Percentiles rank a stretch among this genome's conserved stretches.
These are phyloP conservation scores for Lamprotornis superbus DNA, from an alignment of 2,113 vertebrate genomes.

Conservation along the genomic window DNA sequence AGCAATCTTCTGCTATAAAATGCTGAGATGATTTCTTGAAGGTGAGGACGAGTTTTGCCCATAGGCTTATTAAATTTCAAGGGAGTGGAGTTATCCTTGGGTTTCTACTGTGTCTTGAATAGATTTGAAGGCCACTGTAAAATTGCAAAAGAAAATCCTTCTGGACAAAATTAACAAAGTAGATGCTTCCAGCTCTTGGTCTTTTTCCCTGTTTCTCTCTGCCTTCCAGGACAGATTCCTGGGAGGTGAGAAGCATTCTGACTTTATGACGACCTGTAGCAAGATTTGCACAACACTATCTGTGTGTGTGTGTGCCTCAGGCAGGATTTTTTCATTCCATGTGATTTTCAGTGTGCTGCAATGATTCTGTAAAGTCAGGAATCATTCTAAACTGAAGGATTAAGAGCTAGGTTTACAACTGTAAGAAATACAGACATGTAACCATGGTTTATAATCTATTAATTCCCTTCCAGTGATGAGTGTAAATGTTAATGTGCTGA, in stretches of 20 bases:
- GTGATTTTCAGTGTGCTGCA: neutral
- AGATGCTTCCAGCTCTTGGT: neutral
- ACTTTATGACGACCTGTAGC: neutral
- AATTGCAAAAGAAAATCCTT: neutral
- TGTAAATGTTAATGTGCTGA: neutral
- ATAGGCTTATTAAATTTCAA: neutral
- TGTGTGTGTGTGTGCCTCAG: neutral
- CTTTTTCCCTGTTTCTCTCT: neutral
- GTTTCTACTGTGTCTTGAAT: neutral
- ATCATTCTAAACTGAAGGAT: neutral
- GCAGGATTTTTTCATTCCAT: neutral
- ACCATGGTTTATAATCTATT: neutral
- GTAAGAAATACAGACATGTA: neutral
- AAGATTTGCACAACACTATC: neutral
- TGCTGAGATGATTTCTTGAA: neutral
- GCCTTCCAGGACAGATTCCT: neutral
- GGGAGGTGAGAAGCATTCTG: neutral
- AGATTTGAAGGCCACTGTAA: neutral
- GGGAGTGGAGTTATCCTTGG: neutral
- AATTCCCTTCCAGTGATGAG: neutral
- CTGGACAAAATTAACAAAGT: neutral
- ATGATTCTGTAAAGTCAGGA: neutral
- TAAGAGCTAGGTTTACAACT: neutral
- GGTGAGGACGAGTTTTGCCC: neutral
- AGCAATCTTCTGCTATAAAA: neutral